Evolutionary conservation across 2,113 vertebrate genomes (phyloP), one percentile per base, ranked within the genome.

Genomic region (Choloepus hoffmanni): DNA sequence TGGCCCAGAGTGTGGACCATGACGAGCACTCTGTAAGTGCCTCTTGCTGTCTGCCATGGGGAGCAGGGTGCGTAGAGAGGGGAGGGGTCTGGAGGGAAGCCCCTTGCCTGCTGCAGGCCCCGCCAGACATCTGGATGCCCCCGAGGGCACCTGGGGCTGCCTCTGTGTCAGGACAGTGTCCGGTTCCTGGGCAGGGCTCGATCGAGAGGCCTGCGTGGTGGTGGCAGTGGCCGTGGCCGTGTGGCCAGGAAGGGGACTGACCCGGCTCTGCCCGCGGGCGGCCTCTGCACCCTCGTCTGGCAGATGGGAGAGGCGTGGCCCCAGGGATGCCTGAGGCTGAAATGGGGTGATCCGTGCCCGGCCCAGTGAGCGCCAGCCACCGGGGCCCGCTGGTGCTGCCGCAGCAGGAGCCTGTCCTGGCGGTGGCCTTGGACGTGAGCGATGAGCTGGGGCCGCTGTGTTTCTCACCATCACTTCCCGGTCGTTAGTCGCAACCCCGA

Each of bases 1-100:
- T 99, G 98, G 99, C 99, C 67, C 99, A 99, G 98, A 99, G 98
- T 0, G 98, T 99, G 98, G 99, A 99, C 96, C 99, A 99, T 0
- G 99, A 99, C 0, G 99, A 99, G 92, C 99, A 99, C 96, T 99
- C 99, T 7, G 99, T 99, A 97, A 97, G 99, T 98, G 92, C 53
- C 67, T 1, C 1, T 40, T 0, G 0, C 4, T 68, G 1, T 55
- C 14, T 70, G 45, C 3, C 50, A 53, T 53, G 26, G 43, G 43
- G 62, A 6, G 10, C 62, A 65, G 62, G 33, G 60, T 21, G 26
- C 40, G 13, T 58, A 40, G 79, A 18, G n/a, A 8, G 2, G 40
- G 26, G 15, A 19, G 68, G 14, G 26, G 8, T 36, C 58, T 76
- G 60, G 26, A 43, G 53, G 33, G 33, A 74, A n/a, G 30, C 73